Evolutionary conservation across 2,888 invertebrate species (phyloP), one percentile per base, ranked within the genome.

Genomic region (Dynastes grantii): DNA sequence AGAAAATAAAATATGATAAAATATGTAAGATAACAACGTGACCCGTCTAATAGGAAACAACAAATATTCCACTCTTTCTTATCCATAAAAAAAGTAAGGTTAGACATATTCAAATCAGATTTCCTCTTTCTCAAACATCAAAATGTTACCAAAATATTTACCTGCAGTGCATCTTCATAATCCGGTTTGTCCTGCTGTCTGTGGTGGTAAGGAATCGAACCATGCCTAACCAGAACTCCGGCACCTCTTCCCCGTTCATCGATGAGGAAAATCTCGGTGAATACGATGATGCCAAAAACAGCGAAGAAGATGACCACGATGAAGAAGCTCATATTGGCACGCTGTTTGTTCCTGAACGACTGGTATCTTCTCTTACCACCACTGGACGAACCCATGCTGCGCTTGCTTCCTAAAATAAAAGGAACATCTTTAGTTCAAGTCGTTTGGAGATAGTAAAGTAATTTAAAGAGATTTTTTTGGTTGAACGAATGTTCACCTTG

Each of bases 231-330:
- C 16, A 90, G 85, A 80, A 91, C 90, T 45, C 89, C 90, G 51
- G 90, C 90, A 37, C 90, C 90, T 71, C 91, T 91, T 71, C 91
- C 91, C 81, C 91, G 89, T 83, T 93, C 93, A 87, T 94, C 92
- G 82, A 93, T 92, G 83, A 93, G 90, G 86, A 95, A 92, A 85
- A 96, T 94, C 90, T 97, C 96, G 81, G 96, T 96, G 83, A 97
- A 91, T 80, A 97, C 94, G 85, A 97, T 97, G 85, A 96, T 91
- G 67, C 95, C 95, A 87, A 97, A 97, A 79, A 97, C 94, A 61
- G 94, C 95, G 89, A 97, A 96, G 89, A 97, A 97, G 91, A 96
- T 95, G 84, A 97, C 93, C 82, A 97, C 96, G 88, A 97, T 94
- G 89, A 96, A 94, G 90, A 97, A 96, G 86, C 96, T 96, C 92